Percentiles rank a stretch among this genome's conserved stretches.
Conservation (phyloP, 53 echinoderm and acorn worm genomes). For the Luidia sarsii region DNA sequence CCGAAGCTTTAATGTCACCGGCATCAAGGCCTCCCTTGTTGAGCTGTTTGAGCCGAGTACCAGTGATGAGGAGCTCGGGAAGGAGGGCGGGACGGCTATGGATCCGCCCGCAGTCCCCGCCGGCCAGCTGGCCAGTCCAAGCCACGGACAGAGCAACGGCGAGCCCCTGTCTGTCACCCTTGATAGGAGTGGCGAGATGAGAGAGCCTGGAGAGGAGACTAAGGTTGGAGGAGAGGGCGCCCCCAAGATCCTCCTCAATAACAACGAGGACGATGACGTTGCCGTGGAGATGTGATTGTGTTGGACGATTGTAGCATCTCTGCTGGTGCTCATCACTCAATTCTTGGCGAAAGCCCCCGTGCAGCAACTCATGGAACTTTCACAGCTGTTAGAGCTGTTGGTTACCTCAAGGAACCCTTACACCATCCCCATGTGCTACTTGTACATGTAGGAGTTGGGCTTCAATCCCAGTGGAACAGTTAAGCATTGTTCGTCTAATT, state of each 20-base stretch:
- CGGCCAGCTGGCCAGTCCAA: background rate
- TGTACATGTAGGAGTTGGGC: too few species aligned
- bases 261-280: conserved; percentile 9
- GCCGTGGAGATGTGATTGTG: conserved; percentile 6
- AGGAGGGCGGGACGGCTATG: too few species aligned
- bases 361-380: too few species aligned
- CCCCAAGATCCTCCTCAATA: background rate
- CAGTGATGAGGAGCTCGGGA: conserved; percentile 1
- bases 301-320: background rate
- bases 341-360: too few species aligned
- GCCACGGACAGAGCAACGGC: conserved; percentile 13
- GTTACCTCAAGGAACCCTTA: too few species aligned
- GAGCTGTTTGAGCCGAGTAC: background rate
- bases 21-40: background rate
- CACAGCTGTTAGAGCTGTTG: too few species aligned
- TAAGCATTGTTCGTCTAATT: too few species aligned
- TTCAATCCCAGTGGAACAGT: too few species aligned
- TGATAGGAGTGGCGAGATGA: background rate
- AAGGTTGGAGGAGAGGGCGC: background rate
- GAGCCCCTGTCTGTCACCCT: too few species aligned
- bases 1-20: conserved; percentile 1
- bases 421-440: too few species aligned
- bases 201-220: conserved; percentile 2
- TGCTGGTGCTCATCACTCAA: too few species aligned
- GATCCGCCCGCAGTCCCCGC: background rate